phyloP scores from a whole-genome alignment of 1,140 invertebrate genomes.

The Drosophila hydei region DNA sequence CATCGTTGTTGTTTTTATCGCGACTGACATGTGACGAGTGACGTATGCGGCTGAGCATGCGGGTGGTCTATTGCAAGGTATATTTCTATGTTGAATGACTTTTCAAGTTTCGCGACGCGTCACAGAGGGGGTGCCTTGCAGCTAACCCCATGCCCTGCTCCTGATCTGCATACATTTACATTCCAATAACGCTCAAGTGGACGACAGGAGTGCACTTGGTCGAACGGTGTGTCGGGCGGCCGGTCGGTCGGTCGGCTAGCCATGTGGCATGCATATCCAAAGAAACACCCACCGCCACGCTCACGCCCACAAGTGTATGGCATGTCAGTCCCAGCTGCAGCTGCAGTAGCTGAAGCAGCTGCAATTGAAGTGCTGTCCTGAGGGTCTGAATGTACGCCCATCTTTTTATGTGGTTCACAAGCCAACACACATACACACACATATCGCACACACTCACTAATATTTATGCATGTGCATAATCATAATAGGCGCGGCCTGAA shows the following conservation, averaged over 20 bases:
- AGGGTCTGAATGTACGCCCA: conserved; percentile 26
- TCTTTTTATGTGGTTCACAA: conserved; percentile 48
- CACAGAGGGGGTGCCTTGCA: conserved; percentile 25
- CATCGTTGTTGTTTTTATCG: conserved; percentile 12
- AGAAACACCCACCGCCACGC: too few species aligned
- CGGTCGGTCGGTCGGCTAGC: conserved; percentile 16
- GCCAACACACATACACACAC: conserved; percentile 4
- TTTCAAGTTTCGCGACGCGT: conserved; percentile 72
- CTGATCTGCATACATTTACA: conserved; percentile 80
- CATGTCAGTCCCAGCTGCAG: conserved; percentile 67
- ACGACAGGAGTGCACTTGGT: conserved; percentile 72
- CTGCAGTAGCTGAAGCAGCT: conserved; percentile 46
- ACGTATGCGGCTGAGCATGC: background rate
- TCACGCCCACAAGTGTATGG: conserved; percentile 60
- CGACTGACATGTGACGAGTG: conserved; percentile 31
- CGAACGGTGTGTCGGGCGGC: conserved; percentile 16
- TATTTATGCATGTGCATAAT: conserved; percentile 53
- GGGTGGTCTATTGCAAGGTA: conserved; percentile 1
- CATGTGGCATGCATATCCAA: conserved; percentile 36
- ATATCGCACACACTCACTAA: conserved; percentile 16
- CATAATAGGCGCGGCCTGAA: conserved; percentile 67
- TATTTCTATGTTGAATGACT: conserved; percentile 64
- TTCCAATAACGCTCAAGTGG: conserved; percentile 82
- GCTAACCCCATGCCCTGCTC: conserved; percentile 45
- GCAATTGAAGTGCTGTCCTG: conserved; percentile 64